Conservation (phyloP, 1,140 invertebrate genomes). For the Trypoxylus dichotomus region DNA sequence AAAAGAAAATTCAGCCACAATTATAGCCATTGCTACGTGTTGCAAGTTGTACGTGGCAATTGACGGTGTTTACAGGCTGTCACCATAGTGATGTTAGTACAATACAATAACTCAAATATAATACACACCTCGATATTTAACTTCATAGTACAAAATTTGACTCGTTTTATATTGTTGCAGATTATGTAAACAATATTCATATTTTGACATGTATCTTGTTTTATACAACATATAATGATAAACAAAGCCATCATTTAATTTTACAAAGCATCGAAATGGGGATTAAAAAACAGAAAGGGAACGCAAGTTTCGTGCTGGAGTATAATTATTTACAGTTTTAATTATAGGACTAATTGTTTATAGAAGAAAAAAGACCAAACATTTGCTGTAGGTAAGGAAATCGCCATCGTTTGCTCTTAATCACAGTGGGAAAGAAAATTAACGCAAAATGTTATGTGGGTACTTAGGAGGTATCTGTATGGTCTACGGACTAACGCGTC, state of each 20-base stretch:
- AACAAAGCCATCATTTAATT: neutral
- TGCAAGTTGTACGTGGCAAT: too few relatives aligned
- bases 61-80: too few relatives aligned
- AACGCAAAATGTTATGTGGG: neutral
- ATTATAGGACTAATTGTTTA: neutral
- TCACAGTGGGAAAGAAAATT: neutral
- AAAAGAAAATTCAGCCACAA: too few relatives aligned
- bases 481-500: neutral
- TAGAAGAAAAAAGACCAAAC: neutral
- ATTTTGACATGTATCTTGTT: neutral
- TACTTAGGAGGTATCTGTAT: neutral
- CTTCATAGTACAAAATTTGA: too few relatives aligned
- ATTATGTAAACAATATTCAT: too few relatives aligned
- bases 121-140: too few relatives aligned
- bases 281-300: neutral
- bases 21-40: too few relatives aligned
- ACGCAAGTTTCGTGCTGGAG: neutral
- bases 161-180: neutral
- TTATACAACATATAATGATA: neutral
- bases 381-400: neutral
- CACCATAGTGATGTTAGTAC: too few relatives aligned
- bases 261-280: neutral
- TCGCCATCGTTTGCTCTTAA: neutral
- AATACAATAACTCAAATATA: too few relatives aligned
- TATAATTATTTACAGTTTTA: conserved; percentile 14